A percentile compares a stretch with the other conserved stretches of the same genome.
Conservation (phyloP, 2,888 invertebrate species). For the Crepidodera aurea region DNA sequence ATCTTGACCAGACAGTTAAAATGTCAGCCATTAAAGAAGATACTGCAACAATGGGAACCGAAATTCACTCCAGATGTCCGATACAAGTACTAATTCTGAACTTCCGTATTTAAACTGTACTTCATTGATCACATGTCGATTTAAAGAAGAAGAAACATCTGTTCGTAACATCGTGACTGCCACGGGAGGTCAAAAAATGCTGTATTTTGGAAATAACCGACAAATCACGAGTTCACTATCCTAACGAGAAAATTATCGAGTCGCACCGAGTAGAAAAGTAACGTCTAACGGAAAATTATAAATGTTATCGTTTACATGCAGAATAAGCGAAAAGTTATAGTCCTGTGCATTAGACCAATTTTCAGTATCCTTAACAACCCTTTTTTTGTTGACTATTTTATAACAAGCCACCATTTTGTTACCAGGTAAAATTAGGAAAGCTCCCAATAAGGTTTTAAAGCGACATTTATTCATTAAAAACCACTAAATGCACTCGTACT, state of each 20-base stretch:
- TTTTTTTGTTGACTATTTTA: too few relatives aligned
- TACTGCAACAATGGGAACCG: background rate
- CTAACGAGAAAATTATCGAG: conserved; percentile 13
- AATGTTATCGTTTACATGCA: conserved; percentile 32
- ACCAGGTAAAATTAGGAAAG: too few relatives aligned
- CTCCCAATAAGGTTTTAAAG: too few relatives aligned
- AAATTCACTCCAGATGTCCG: background rate
- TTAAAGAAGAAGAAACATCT: conserved; percentile 1
- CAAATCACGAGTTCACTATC: conserved; percentile 11
- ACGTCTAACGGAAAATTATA: conserved; percentile 25
- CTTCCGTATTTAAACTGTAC: conserved; percentile 1
- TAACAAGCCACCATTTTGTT: too few relatives aligned
- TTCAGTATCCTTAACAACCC: too few relatives aligned
- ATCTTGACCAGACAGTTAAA: background rate
- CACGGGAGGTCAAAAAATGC: conserved; percentile 8
- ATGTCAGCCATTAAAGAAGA: background rate
- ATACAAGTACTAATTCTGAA: background rate
- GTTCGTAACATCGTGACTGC: conserved; percentile 6
- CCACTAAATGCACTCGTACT: too few relatives aligned
- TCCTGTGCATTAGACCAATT: too few relatives aligned
- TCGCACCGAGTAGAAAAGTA: background rate
- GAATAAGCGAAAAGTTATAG: background rate
- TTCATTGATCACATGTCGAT: background rate
- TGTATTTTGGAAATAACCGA: conserved; percentile 10
- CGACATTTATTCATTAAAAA: too few relatives aligned